Conservation (phyloP, 2,888 invertebrate species). For the Eupithecia insigniata region DNA sequence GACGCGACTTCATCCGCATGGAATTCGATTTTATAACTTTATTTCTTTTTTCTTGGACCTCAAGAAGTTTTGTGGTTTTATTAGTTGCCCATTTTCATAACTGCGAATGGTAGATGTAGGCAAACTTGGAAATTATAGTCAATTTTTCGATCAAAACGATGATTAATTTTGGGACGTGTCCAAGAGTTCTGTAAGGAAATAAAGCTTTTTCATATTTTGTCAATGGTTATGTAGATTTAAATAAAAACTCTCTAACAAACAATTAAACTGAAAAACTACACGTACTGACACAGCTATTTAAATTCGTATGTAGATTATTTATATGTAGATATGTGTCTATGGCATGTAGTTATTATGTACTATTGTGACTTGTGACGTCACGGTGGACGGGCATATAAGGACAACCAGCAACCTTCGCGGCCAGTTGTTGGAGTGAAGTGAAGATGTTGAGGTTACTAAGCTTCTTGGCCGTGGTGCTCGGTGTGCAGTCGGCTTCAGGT, state of each 20-base stretch:
- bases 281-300: background rate
- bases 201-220: no score
- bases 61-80: background rate
- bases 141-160: no score
- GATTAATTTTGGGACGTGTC: no score
- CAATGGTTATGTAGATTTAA: background rate
- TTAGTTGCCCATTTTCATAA: no score
- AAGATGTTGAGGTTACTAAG: constrained; percentile 56
- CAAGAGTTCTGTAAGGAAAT: no score
- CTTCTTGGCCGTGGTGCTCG: constrained; percentile 59
- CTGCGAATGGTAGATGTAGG: background rate
- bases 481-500: constrained; percentile 60
- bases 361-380: constrained; percentile 35
- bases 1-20: background rate
- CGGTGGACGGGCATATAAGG: constrained; percentile 31
- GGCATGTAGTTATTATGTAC: constrained; percentile 8
- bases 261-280: background rate
- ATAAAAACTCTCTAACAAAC: background rate
- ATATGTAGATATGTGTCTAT: background rate
- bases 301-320: background rate
- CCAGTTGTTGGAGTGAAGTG: constrained; percentile 28
- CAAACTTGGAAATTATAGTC: background rate
- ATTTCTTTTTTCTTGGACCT: background rate
- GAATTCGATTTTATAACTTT: background rate
- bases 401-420: constrained; percentile 24